Base-by-base conservation (phyloP, 2,888 invertebrate genomes). In the Hoplodrina ambigua region DNA sequence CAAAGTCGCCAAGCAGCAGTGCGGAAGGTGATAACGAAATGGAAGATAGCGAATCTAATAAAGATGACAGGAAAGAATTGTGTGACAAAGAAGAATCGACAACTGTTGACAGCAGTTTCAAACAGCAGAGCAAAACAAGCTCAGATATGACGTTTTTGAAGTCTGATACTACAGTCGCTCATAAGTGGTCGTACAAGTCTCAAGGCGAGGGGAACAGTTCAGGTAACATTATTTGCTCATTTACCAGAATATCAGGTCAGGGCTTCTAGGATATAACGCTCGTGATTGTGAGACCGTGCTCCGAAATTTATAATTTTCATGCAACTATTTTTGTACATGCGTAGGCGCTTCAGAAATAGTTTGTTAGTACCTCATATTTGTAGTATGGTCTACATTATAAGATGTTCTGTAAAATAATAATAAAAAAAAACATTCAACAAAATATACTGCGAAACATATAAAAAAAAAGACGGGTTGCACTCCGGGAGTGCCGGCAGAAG, bases 41-140 rank as follows among this genome's bases (percentile, higher is more conserved):
- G 4, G 78, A 74, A 0, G 90, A 89, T 2, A 86, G 87, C 50
- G 60, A 85, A 15, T 87, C 87, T 4, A 87, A 87, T 1, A 59
- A 86, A 3, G 87, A 86, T 37, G 79, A 78, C 0, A 49, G 69
- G 0, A 88, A 87, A 0, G 87, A 88, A 64, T 82, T 80, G 53
- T 85, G 82, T 37, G 60, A 80, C n/a, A 58, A 75, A 4, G 79
- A 86, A 6, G 87, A 87, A 11, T 67, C 75, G 4, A 56, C 75
- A 15, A 56, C 56, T 7, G 4, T 56, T 8, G 25, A 56, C 1
- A 75, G 54, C 83, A 79, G 2, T 72, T 46, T 3, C 66, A 4
- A 67, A 75, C 50, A 5, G 70, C 58, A 46, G 2, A 64, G 46
- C 53, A 30, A 50, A 1, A 71, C 75, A 0, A 75, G 72, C 17